Evolutionary conservation across 2,113 vertebrate species (phyloP).

Genomic region (Aleadryas rufinucha): DNA sequence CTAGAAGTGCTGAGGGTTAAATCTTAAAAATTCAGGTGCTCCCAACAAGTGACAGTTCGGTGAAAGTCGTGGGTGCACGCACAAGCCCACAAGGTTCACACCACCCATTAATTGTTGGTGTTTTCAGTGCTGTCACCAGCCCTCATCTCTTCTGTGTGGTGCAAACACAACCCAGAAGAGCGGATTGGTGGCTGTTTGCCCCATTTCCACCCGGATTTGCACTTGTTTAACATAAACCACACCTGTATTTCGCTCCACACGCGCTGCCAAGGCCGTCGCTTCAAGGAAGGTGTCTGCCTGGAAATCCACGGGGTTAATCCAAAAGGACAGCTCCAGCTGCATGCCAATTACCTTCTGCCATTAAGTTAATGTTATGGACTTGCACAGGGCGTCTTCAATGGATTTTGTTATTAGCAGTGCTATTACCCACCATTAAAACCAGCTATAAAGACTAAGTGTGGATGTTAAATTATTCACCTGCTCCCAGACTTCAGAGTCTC

Average conservation of each 20-base stretch:
- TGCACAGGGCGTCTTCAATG: conserved; percentile 61
- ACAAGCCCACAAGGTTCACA: not conserved
- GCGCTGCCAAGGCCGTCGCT: not conserved
- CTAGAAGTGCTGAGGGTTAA: not conserved
- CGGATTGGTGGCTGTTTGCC: not conserved
- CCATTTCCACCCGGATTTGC: not conserved
- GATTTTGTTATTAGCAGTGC: conserved; percentile 72
- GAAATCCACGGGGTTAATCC: conserved; percentile 67
- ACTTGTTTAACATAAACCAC: not conserved
- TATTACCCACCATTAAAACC: conserved; percentile 72
- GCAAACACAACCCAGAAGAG: not conserved
- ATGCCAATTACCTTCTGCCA: conserved; percentile 73
- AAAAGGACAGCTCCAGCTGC: conserved; percentile 44
- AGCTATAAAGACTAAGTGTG: conserved; percentile 36
- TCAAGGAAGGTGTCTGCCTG: conserved; percentile 7
- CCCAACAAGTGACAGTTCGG: not conserved
- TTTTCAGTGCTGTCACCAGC: not conserved
- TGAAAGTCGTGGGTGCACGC: accelerated
- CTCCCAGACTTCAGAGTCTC: conserved; percentile 57
- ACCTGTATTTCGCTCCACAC: not conserved
- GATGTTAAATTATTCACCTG: conserved; percentile 71
- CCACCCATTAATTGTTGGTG: accelerated
- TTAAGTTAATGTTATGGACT: conserved; percentile 78
- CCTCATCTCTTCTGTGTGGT: not conserved
- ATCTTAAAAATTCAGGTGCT: not conserved